Conservation (phyloP, 1,140 invertebrate genomes). For the Eumaeus atala region DNA sequence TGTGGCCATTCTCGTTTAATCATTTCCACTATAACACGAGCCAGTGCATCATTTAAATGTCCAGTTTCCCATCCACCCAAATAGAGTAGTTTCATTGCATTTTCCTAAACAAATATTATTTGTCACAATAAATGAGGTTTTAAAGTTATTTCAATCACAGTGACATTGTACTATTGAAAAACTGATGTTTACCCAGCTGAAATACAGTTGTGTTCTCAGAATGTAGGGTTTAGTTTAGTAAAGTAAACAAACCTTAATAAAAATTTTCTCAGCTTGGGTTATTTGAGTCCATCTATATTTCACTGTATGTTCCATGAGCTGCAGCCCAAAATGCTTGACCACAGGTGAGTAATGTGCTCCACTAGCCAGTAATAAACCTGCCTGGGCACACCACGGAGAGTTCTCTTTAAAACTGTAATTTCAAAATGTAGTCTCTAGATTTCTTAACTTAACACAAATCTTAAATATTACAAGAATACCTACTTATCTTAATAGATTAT, state of each 20-base stretch:
- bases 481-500: no score
- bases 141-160: no score
- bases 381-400: constrained; percentile 89
- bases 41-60: constrained; percentile 90
- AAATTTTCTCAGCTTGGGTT: constrained; percentile 88
- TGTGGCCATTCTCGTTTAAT: constrained; percentile 97
- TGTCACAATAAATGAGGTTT: no score
- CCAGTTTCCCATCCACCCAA: constrained; percentile 80
- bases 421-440: background rate
- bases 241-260: constrained; percentile 80
- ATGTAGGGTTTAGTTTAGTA: no score
- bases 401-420: constrained; percentile 83
- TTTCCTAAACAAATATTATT: constrained; percentile 75
- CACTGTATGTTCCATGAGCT: constrained; percentile 92
- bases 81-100: constrained; percentile 87
- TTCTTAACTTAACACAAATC: no score
- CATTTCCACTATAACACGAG: constrained; percentile 93
- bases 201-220: no score
- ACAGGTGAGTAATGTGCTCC: constrained; percentile 82
- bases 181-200: background rate
- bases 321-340: constrained; percentile 90
- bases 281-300: constrained; percentile 94
- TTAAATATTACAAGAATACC: no score
- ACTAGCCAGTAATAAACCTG: constrained; percentile 86
- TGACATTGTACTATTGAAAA: background rate